phyloP scores from a whole-genome alignment of 2,888 invertebrate species.

The Sinelater perroti region DNA sequence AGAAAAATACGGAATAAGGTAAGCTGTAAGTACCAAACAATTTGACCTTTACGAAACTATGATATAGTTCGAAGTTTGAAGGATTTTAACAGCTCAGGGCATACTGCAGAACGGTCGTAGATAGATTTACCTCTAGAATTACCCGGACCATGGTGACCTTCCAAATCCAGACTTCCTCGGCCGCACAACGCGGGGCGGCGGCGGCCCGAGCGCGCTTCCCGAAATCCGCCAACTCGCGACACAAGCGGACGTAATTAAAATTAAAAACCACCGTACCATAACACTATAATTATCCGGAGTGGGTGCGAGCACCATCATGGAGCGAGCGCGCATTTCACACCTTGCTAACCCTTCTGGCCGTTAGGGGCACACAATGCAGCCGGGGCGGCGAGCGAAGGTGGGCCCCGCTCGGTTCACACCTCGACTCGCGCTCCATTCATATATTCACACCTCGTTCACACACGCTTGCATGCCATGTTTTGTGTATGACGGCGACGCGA shows the following conservation, averaged over 20 bases:
- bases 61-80: no score
- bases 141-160: no score
- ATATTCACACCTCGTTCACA: constrained; percentile 41
- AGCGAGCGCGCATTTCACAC: constrained; percentile 40
- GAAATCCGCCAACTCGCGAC: constrained; percentile 25
- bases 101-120: no score
- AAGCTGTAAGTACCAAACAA: no score
- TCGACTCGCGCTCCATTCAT: constrained; percentile 42
- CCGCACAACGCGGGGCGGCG: no score
- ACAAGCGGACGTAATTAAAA: constrained; percentile 37
- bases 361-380: constrained; percentile 35
- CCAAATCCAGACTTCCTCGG: no score
- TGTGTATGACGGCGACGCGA: constrained; percentile 35
- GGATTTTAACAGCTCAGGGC: no score
- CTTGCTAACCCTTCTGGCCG: constrained; percentile 42
- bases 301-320: constrained; percentile 37
- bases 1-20: no score
- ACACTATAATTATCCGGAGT: constrained; percentile 38
- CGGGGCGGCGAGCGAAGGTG: constrained; percentile 41
- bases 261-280: constrained; percentile 35
- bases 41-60: no score
- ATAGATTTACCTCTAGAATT: no score
- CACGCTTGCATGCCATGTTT: constrained; percentile 36
- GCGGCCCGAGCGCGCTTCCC: not conserved
- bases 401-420: constrained; percentile 41